These are phyloP conservation scores for Chalcis sispes DNA, from an alignment of 2,888 invertebrate species.

Conservation along the genomic window DNA sequence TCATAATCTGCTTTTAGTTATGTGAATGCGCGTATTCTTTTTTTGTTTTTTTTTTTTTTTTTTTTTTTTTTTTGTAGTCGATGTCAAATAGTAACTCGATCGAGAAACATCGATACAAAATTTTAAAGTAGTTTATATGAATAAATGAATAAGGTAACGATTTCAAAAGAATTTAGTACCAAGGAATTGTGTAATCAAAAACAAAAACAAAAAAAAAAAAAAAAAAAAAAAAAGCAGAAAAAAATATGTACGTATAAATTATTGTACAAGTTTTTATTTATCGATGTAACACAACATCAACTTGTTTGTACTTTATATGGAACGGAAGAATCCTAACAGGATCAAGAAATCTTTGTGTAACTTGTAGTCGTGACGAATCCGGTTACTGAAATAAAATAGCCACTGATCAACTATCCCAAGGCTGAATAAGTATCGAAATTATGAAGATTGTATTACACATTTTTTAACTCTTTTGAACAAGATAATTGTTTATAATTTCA, in stretches of 20 bases:
- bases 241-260: slow-evolving; percentile 18
- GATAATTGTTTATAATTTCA: background rate
- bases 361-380: slow-evolving; percentile 34
- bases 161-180: too few species aligned
- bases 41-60: too few species aligned
- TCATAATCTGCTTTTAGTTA: too few species aligned
- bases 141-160: background rate
- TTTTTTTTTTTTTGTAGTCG: background rate
- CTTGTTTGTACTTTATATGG: slow-evolving; percentile 32
- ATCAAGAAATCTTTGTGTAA: slow-evolving; percentile 28
- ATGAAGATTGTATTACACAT: background rate
- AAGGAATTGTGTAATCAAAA: slow-evolving; percentile 14
- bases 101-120: too few species aligned
- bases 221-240: background rate
- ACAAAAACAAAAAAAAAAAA: background rate
- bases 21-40: too few species aligned
- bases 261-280: slow-evolving; percentile 25
- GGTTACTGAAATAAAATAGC: slow-evolving; percentile 33
- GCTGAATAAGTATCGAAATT: slow-evolving; percentile 10
- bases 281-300: slow-evolving; percentile 4
- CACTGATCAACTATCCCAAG: slow-evolving; percentile 27
- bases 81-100: too few species aligned
- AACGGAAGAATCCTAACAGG: slow-evolving; percentile 17
- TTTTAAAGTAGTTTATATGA: too few species aligned
- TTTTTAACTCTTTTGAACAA: background rate